Evolutionary conservation across 2,888 invertebrate species (phyloP).

Genomic region (Melikaiella ostensackeni): DNA sequence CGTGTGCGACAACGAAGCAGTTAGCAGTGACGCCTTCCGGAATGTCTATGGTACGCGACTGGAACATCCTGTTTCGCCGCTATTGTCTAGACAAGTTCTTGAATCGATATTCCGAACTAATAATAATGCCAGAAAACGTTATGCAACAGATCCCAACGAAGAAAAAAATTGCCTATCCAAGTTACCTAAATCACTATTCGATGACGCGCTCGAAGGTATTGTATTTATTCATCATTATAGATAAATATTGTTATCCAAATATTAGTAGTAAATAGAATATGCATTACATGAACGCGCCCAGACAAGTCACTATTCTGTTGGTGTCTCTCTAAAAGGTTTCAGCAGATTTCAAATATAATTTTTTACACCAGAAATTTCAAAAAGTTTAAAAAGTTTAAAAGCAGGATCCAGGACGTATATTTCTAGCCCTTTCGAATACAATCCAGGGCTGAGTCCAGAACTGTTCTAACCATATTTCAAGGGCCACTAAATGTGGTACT

Average conservation of each 20-base stretch:
- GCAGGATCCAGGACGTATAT: too few species aligned
- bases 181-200: constrained; percentile 64
- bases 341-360: too few species aligned
- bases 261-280: too few species aligned
- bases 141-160: constrained; percentile 54
- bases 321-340: too few species aligned
- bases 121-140: constrained; percentile 64
- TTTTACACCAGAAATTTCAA: too few species aligned
- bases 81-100: constrained; percentile 65
- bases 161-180: constrained; percentile 60
- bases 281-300: too few species aligned
- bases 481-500: too few species aligned
- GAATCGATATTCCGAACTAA: constrained; percentile 69
- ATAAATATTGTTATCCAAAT: background rate
- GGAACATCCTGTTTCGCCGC: constrained; percentile 61
- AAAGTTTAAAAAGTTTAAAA: too few species aligned
- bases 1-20: constrained; percentile 79
- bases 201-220: constrained; percentile 67
- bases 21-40: constrained; percentile 65
- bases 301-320: too few species aligned
- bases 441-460: too few species aligned
- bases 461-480: too few species aligned
- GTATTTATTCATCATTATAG: constrained; percentile 10
- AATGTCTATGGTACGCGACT: constrained; percentile 61
- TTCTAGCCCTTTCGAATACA: too few species aligned